A percentile compares a stretch with the other conserved stretches of the same genome.
These are phyloP conservation scores for Drosophila buzzatii DNA, from an alignment of 2,888 invertebrate species.

Conservation along the genomic window DNA sequence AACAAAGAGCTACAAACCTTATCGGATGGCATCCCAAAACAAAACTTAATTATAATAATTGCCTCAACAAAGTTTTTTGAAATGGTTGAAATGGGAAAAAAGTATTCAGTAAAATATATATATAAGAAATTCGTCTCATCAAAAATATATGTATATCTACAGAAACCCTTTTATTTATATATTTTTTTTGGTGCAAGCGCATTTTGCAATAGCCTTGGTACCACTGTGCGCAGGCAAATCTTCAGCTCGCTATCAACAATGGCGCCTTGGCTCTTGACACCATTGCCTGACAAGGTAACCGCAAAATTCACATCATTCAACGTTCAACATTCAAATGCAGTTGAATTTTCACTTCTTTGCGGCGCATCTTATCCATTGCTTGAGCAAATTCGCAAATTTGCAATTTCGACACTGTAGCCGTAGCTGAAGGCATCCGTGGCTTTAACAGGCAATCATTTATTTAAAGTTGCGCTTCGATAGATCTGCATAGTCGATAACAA, in stretches of 20 bases:
- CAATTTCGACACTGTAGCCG: conserved; percentile 36
- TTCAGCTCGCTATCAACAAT: conserved; percentile 44
- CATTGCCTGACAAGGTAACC: conserved; percentile 46
- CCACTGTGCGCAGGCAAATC: conserved; percentile 62
- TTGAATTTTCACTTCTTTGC: conserved; percentile 74
- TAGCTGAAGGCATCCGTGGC: conserved; percentile 1
- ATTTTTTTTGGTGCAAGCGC: neutral
- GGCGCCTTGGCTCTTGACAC: conserved; percentile 70
- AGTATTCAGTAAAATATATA: neutral
- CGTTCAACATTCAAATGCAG: conserved; percentile 76
- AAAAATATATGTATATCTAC: neutral
- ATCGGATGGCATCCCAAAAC: conserved; percentile 30
- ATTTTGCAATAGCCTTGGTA: conserved; percentile 23
- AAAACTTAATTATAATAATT: conserved; percentile 38
- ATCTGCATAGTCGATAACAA: conserved; percentile 18
- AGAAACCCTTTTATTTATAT: neutral
- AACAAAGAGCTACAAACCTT: conserved; percentile 24
- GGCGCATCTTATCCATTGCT: conserved; percentile 33
- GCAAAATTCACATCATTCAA: conserved; percentile 76
- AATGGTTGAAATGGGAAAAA: neutral
- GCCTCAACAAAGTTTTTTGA: neutral
- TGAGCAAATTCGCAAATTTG: conserved; percentile 17
- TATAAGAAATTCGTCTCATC: neutral
- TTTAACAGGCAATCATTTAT: conserved; percentile 29
- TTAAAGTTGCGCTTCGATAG: conserved; percentile 7